phyloP scores from a whole-genome alignment of 1,140 invertebrate species.

The Gonatopus flavifemur region DNA sequence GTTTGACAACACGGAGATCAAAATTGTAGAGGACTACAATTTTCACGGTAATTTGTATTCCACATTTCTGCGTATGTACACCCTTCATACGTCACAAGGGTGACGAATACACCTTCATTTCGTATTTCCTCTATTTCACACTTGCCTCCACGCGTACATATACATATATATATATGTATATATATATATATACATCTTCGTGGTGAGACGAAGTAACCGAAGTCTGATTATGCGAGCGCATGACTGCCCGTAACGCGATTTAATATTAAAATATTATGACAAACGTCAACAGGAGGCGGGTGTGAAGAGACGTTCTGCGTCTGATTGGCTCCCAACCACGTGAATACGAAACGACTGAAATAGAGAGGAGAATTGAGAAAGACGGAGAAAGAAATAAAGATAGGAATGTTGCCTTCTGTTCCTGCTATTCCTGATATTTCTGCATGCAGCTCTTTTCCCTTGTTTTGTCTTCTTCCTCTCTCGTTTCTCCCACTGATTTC shows the following conservation, averaged over 20 bases:
- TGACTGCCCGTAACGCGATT: constrained; percentile 58
- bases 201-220: constrained; percentile 35
- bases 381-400: too few relatives aligned
- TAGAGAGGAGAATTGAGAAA: too few relatives aligned
- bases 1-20: too few relatives aligned
- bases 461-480: constrained; percentile 8
- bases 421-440: too few relatives aligned
- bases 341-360: constrained; percentile 59
- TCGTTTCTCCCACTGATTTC: too few relatives aligned
- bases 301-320: constrained; percentile 43
- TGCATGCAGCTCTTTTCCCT: too few relatives aligned
- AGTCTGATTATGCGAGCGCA: constrained; percentile 59
- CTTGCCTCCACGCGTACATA: constrained; percentile 21
- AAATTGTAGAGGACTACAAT: too few relatives aligned
- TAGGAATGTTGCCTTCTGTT: too few relatives aligned
- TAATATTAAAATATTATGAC: constrained; percentile 63
- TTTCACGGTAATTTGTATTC: constrained; percentile 53
- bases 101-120: constrained; percentile 38
- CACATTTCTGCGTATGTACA: constrained; percentile 51
- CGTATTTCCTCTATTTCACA: constrained; percentile 22
- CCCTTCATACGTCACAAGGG: constrained; percentile 32
- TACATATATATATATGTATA: constrained; percentile 1
- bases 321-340: constrained; percentile 53
- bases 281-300: constrained; percentile 57
- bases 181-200: neutral